Base-by-base conservation (phyloP, 2,888 invertebrate species). In the Hyppa rectilinea region DNA sequence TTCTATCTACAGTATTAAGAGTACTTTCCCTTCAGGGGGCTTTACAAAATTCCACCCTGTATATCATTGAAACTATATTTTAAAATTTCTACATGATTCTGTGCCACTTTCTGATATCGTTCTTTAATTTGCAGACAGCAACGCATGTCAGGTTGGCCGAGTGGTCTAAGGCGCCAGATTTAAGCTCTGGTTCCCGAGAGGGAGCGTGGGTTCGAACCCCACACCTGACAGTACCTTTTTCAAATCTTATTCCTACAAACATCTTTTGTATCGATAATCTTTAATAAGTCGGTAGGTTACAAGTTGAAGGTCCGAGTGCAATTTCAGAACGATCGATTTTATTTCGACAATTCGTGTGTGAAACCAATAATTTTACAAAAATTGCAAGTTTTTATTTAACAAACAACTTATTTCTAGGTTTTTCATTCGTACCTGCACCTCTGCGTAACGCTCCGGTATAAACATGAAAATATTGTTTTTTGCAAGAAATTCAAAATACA, bases 201-300 rank as follows among this genome's bases (percentile, higher is more conserved):
- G 97, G 97, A 97, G 97, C 97, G 97, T 97, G 97, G 97, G 97
- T 97, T 97, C 97, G 97, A 97, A 97, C 97, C 97, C 97, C 97
- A 97, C 97, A 97, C 96, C 97, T 97, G 97, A 97, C 96, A 96
- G 81, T 9, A 2, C 0, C 0, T n/a, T n/a, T 20, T 10, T 4
- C 0, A 0, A 4, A 0, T 29, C 0, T 6, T 69, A 67, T 68
- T 68, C 12, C 14, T 9, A 6, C 0, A 38, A 36, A n/a, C 26
- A 10, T 0, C 1, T 69, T 55, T 38, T 55, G 9, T 12, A 17
- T 17, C n/a, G 9, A 10, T 31, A 40, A 29, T 20, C 2, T 26
- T 29, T 26, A 20, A n/a, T 2, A 17, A 14, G 1, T 4, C 14
- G 3, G 9, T 31, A 45, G 31, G 20, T 31, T 17, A 23, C 17